phyloP scores from a whole-genome alignment of 2,888 invertebrate genomes.

The Drosophila longiperda region DNA sequence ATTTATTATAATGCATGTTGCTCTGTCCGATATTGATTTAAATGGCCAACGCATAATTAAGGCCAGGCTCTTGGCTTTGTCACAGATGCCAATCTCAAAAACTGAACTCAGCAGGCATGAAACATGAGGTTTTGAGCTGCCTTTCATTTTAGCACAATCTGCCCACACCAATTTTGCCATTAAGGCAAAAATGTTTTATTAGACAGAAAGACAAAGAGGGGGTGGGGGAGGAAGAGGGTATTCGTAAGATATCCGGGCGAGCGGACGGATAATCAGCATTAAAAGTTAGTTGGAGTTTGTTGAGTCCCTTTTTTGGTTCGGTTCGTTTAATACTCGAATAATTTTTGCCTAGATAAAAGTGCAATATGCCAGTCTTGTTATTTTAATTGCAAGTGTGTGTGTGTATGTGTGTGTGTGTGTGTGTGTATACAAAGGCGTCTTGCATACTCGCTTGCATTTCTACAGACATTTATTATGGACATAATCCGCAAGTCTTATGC shows the following conservation, averaged over 20 bases:
- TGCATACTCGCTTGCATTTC: conserved; percentile 53
- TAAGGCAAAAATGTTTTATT: conserved; percentile 61
- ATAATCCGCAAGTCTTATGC: conserved; percentile 72
- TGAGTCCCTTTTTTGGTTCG: conserved; percentile 7
- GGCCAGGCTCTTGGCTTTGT: conserved; percentile 43
- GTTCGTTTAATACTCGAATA: conserved; percentile 32
- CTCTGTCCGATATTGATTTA: conserved; percentile 54
- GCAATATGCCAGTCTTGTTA: conserved; percentile 59
- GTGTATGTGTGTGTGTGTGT: conserved; percentile 6
- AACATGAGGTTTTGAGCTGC: conserved; percentile 5
- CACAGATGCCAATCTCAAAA: conserved; percentile 43
- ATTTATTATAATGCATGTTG: conserved; percentile 42
- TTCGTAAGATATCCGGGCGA: conserved; percentile 29
- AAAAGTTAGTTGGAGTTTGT: conserved; percentile 50
- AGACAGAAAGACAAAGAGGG: conserved; percentile 41
- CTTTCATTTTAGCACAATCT: conserved; percentile 57
- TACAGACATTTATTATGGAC: conserved; percentile 67
- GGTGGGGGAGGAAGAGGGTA: conserved; percentile 19
- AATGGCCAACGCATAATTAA: conserved; percentile 60
- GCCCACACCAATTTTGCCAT: conserved; percentile 55
- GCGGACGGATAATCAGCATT: conserved; percentile 72
- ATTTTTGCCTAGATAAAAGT: conserved; percentile 44
- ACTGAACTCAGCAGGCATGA: conserved; percentile 2
- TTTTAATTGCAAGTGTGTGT: conserved; percentile 32
- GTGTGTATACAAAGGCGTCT: conserved; percentile 47